Conservation (phyloP, 1,140 invertebrate species). For the Pseudomyrmex gracilis region DNA sequence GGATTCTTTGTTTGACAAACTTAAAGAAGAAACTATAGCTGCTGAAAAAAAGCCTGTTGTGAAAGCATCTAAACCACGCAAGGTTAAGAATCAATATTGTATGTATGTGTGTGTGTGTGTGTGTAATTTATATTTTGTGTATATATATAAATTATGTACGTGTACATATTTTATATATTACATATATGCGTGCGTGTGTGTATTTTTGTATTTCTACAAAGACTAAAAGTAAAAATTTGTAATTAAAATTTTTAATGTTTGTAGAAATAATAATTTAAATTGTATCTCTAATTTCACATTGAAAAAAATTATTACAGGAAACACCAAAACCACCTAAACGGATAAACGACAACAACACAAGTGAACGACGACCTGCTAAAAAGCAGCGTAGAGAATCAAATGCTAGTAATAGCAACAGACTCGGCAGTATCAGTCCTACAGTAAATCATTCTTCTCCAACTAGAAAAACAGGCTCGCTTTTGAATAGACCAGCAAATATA, state of each 20-base stretch:
- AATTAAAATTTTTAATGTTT: background rate
- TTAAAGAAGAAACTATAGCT: constrained; percentile 86
- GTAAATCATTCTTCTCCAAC: constrained; percentile 87
- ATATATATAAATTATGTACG: no score
- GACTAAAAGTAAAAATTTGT: background rate
- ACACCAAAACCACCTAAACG: constrained; percentile 81
- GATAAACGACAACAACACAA: constrained; percentile 73
- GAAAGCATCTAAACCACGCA: constrained; percentile 85
- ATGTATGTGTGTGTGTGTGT: no score
- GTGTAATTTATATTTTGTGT: no score
- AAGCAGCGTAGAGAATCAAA: constrained; percentile 82
- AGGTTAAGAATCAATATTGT: constrained; percentile 75
- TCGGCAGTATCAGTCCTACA: constrained; percentile 81
- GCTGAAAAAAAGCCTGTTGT: constrained; percentile 84
- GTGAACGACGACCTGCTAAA: constrained; percentile 80
- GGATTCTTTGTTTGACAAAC: constrained; percentile 90
- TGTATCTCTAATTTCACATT: constrained; percentile 13
- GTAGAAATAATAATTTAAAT: background rate
- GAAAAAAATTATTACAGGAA: constrained; percentile 72
- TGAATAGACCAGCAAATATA: constrained; percentile 89
- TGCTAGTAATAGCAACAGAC: constrained; percentile 79
- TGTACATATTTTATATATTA: no score
- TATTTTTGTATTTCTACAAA: constrained; percentile 24
- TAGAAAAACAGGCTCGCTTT: constrained; percentile 87
- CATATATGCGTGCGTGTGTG: no score